Percentiles rank a stretch among this genome's conserved stretches.
These are phyloP conservation scores for Polymixis lichenea DNA, from an alignment of 2,888 invertebrate genomes.

Conservation along the genomic window DNA sequence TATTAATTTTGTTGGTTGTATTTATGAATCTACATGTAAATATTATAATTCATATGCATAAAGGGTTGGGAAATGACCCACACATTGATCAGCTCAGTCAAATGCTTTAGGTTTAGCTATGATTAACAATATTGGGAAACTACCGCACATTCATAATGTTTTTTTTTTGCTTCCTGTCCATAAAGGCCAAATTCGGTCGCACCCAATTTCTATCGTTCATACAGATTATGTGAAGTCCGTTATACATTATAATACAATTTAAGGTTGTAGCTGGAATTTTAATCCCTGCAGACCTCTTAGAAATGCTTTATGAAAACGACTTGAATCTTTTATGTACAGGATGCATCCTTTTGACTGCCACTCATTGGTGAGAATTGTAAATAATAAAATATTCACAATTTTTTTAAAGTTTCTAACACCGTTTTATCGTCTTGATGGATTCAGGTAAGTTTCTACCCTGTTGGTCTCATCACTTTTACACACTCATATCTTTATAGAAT, in stretches of 20 bases:
- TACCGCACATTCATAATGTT: neutral
- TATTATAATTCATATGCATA: neutral
- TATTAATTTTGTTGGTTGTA: neutral
- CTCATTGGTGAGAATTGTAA: too few relatives aligned
- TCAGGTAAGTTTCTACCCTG: too few relatives aligned
- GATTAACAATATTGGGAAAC: constrained; percentile 3
- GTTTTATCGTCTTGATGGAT: neutral
- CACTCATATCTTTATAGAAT: too few relatives aligned
- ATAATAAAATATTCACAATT: neutral
- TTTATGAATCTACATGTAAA: neutral
- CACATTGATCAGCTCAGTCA: neutral
- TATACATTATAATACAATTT: neutral
- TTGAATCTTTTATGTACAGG: neutral
- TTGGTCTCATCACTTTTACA: too few relatives aligned
- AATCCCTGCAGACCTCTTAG: neutral
- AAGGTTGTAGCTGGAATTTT: neutral
- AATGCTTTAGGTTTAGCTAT: neutral
- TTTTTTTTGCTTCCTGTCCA: neutral
- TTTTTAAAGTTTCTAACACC: neutral
- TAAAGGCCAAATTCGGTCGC: neutral
- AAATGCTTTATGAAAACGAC: neutral
- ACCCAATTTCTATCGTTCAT: neutral
- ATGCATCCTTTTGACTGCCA: neutral
- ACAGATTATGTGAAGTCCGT: neutral
- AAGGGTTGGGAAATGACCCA: too few relatives aligned